Evolutionary conservation across 2,888 invertebrate genomes (phyloP), one percentile per base, ranked within the genome.

Genomic region (Rambutsinella grinnellia): DNA sequence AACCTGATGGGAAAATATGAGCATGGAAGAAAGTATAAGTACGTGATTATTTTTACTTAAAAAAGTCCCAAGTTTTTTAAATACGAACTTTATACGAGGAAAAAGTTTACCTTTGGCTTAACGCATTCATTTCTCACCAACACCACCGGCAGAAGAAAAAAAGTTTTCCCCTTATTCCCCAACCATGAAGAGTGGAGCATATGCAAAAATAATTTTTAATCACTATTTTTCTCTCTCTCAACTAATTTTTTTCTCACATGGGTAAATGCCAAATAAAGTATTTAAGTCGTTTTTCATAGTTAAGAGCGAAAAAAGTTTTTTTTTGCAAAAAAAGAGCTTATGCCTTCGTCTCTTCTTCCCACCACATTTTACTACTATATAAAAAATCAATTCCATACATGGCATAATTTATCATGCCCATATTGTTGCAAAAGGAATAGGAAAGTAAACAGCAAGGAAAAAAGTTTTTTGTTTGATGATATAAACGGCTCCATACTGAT

Each of bases 171-270:
- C 5, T 36, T 8, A 36, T 36, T 36, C 36, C 13, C 13, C 36
- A 36, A 36, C 6, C 36, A 60, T 23, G 23, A 46, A 60, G n/a
- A n/a, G n/a, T n/a, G n/a, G n/a, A n/a, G n/a, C n/a, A n/a, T n/a
- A n/a, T n/a, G n/a, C n/a, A 60, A 44, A 28, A 46, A 60, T 46
- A 28, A 60, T 21, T 60, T 46, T 60, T 60, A 60, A 60, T 60
- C 44, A 36, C 44, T 24, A 23, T 13, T 60, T 60, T 15, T 46
- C 23, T 19, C 19, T 8, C 44, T 19, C 36, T 58, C 44, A 6
- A 10, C 10, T 23, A n/a, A 28, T 28, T 26, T 54, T 54, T 17
- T 10, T 53, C 15, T 10, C 54, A 51, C n/a, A 2, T 21, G 13
- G 13, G 36, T 13, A 36, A 36, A 36, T 8, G 36, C 36, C 36